Evolutionary conservation across 2,113 vertebrate species (phyloP).

Genomic region (Calypte anna): DNA sequence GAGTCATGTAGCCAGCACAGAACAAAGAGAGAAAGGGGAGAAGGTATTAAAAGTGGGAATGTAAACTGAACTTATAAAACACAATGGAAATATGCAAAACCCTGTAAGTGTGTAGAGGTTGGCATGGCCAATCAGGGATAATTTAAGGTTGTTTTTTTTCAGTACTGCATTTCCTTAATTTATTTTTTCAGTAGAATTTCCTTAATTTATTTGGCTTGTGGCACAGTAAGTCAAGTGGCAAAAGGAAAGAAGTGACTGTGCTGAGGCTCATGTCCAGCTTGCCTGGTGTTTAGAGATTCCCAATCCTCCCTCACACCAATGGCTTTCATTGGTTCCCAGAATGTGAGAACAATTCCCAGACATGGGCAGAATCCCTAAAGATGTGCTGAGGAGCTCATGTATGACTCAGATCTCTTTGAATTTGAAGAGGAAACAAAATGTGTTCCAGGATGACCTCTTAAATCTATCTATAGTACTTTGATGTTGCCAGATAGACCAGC

Average conservation of each 20-base stretch:
- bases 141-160: background rate
- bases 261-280: background rate
- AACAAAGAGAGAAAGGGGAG: background rate
- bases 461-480: conserved; percentile 9
- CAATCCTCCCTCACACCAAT: background rate
- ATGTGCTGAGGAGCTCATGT: background rate
- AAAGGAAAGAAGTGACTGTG: background rate
- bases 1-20: background rate
- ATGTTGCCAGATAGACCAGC: background rate
- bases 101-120: background rate
- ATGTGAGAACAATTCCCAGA: background rate
- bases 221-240: background rate
- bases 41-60: background rate
- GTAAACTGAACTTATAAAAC: background rate
- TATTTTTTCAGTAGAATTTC: background rate
- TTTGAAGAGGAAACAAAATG: background rate
- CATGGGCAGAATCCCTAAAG: background rate
- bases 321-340: background rate
- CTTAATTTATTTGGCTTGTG: background rate
- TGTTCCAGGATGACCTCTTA: background rate
- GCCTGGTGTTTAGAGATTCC: background rate
- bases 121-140: no score
- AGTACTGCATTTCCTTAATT: background rate
- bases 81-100: background rate
- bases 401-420: background rate